These are phyloP conservation scores for Luperina nickerlii DNA, from an alignment of 2,888 invertebrate species.

Conservation along the genomic window DNA sequence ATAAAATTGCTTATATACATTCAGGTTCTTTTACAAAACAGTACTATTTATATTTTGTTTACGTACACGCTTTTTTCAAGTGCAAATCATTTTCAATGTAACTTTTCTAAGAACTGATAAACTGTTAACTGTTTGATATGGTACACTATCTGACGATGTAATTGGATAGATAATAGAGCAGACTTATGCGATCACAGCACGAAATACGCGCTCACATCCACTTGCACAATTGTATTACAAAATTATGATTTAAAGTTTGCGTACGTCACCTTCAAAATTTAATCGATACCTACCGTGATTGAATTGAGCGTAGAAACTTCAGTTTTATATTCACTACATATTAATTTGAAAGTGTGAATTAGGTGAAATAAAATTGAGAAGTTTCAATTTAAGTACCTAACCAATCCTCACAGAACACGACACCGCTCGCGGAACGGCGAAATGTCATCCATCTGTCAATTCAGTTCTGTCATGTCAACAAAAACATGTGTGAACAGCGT, in stretches of 20 bases:
- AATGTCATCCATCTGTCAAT: background rate
- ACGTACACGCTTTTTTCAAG: constrained; percentile 4
- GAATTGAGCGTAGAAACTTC: constrained; percentile 2
- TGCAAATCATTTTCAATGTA: background rate
- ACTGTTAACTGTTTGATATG: background rate
- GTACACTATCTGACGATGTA: background rate
- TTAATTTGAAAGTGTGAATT: constrained; percentile 3
- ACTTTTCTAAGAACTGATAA: background rate
- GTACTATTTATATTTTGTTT: constrained; percentile 3
- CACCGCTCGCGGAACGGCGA: constrained; percentile 7
- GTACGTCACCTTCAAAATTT: constrained; percentile 14
- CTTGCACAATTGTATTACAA: background rate
- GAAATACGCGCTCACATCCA: constrained; percentile 10
- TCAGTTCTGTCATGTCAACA: background rate
- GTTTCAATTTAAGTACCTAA: background rate
- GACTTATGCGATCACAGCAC: background rate
- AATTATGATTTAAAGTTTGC: constrained; percentile 11
- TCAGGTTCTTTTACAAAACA: background rate
- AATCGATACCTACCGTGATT: constrained; percentile 31
- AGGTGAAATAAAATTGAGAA: constrained; percentile 21
- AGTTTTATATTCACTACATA: constrained; percentile 36
- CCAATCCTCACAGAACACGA: constrained; percentile 44
- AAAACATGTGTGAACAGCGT: too few relatives aligned
- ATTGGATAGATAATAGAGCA: background rate
- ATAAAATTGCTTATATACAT: background rate